Evolutionary conservation across 2,113 vertebrate species (phyloP).

Genomic region (Sisor rabdophorus): DNA sequence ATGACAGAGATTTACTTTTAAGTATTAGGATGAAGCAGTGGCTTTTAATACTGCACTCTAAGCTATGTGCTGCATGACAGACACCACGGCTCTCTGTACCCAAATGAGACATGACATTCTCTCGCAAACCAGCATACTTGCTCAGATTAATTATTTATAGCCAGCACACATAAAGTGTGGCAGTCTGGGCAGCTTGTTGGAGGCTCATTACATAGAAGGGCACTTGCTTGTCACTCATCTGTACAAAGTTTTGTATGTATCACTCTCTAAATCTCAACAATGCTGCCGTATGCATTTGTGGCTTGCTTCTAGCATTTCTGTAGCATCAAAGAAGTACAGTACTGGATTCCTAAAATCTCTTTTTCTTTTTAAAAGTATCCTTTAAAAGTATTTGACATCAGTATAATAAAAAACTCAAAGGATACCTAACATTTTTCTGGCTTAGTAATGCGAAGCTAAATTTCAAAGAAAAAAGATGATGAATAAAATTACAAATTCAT

Average conservation of each 20-base stretch:
- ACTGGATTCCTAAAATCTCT: background rate
- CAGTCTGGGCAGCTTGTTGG: constrained; percentile 62
- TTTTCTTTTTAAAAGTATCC: background rate
- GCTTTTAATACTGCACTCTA: constrained; percentile 49
- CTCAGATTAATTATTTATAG: constrained; percentile 73
- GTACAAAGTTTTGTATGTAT: constrained; percentile 50
- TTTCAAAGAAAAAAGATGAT: too few relatives aligned
- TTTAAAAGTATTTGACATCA: too few relatives aligned
- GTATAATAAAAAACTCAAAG: too few relatives aligned
- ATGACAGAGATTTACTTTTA: constrained; percentile 47
- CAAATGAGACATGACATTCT: constrained; percentile 68
- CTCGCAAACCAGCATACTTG: constrained; percentile 58
- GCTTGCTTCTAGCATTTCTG: background rate
- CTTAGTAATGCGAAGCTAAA: too few relatives aligned
- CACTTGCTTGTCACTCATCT: constrained; percentile 65
- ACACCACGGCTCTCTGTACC: constrained; percentile 49
- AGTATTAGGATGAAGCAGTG: constrained; percentile 49
- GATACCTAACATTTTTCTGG: too few relatives aligned
- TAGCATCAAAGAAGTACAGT: background rate
- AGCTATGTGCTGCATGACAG: constrained; percentile 52
- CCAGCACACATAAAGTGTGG: constrained; percentile 60
- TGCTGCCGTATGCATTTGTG: background rate
- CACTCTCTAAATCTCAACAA: constrained; percentile 42
- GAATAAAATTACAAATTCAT: too few relatives aligned
- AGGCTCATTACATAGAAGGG: constrained; percentile 66